Conservation (phyloP, 2,797 vertebrate genomes). For the Phataginus tricuspis region DNA sequence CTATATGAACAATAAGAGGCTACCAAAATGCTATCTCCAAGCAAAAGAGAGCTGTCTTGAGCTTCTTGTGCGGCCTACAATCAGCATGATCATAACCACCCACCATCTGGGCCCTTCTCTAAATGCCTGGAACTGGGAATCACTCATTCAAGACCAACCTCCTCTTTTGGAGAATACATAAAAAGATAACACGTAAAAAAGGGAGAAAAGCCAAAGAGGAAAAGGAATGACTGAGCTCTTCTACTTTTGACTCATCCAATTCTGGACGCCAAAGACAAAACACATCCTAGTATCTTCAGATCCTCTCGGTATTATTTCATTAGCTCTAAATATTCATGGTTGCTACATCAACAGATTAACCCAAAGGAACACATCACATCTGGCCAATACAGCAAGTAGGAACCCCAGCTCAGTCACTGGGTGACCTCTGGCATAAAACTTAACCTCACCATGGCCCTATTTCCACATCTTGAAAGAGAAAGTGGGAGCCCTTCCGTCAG, state of each 20-base stretch:
- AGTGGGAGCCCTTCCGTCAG: constrained; percentile 43
- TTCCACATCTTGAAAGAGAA: constrained; percentile 55
- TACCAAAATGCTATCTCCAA: background rate
- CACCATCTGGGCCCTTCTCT: background rate
- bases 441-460: constrained; percentile 49
- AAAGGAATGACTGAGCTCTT: background rate
- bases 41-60: background rate
- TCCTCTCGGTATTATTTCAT: background rate
- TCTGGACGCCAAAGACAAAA: constrained; percentile 11
- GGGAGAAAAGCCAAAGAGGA: background rate
- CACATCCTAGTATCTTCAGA: background rate
- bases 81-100: background rate
- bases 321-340: background rate
- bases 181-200: background rate
- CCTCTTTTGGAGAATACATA: background rate
- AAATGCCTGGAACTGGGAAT: constrained; percentile 24
- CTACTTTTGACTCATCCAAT: background rate
- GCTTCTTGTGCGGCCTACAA: background rate
- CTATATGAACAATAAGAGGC: background rate
- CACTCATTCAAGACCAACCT: background rate
- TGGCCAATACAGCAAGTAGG: background rate
- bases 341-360: background rate
- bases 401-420: background rate
- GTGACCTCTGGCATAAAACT: constrained; percentile 56
- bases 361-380: background rate